These are phyloP conservation scores for Nudaria mundana DNA, from an alignment of 2,888 invertebrate genomes.

Conservation along the genomic window DNA sequence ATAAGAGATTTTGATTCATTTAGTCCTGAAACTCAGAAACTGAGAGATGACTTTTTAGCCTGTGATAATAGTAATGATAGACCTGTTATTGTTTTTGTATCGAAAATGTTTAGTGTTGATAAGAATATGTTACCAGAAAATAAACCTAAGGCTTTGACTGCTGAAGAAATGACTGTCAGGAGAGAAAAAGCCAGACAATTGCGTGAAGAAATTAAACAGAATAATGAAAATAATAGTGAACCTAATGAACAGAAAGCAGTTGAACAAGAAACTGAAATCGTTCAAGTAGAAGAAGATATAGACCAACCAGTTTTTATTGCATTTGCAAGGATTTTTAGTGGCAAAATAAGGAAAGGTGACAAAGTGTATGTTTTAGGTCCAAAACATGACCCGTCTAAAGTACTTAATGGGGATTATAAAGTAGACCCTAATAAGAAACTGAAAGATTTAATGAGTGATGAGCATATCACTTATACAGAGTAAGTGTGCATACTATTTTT, in stretches of 20 bases:
- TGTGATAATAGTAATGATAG: constrained; percentile 84
- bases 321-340: constrained; percentile 96
- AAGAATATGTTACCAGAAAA: constrained; percentile 88
- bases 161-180: constrained; percentile 86
- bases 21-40: constrained; percentile 84
- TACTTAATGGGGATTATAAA: constrained; percentile 62
- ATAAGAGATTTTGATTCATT: constrained; percentile 85
- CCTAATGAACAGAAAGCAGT: constrained; percentile 40
- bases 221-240: constrained; percentile 34
- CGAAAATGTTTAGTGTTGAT: constrained; percentile 95
- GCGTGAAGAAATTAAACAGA: constrained; percentile 80
- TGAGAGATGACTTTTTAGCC: constrained; percentile 85
- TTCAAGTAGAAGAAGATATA: constrained; percentile 47
- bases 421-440: constrained; percentile 75
- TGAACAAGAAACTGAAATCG: constrained; percentile 45
- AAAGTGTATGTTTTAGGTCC: constrained; percentile 92
- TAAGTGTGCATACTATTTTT: constrained; percentile 44
- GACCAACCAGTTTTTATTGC: constrained; percentile 90
- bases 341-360: constrained; percentile 88
- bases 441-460: constrained; percentile 82
- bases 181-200: constrained; percentile 85
- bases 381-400: constrained; percentile 90
- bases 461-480: constrained; percentile 84
- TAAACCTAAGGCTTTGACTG: constrained; percentile 87
- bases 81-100: constrained; percentile 88